phyloP scores from a whole-genome alignment of 2,797 vertebrate genomes.

The Anabas testudineus region DNA sequence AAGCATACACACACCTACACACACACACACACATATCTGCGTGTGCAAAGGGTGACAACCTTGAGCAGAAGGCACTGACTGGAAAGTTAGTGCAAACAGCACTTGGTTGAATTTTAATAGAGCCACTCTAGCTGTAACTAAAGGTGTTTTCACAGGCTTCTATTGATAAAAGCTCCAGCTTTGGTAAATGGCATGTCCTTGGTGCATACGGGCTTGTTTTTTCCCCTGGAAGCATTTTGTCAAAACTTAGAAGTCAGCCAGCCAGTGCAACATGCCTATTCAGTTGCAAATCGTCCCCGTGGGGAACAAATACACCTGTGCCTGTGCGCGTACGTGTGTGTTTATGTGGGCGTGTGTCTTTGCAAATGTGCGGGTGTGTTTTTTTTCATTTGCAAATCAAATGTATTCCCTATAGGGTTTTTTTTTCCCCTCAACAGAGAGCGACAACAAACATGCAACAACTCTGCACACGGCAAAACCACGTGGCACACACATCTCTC shows the following conservation, averaged over 20 bases:
- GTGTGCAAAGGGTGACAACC: constrained; percentile 52
- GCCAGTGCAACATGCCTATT: constrained; percentile 46
- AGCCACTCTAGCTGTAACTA: constrained; percentile 25
- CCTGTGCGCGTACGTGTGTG: constrained; percentile 12
- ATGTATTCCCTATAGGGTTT: constrained; percentile 64
- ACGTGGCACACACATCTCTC: constrained; percentile 4
- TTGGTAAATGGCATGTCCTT: constrained; percentile 55
- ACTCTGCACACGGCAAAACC: constrained; percentile 35
- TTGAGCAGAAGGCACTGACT: constrained; percentile 55
- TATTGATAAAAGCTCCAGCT: constrained; percentile 34
- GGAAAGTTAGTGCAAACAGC: constrained; percentile 64
- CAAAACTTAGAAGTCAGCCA: constrained; percentile 49
- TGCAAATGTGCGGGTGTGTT: constrained; percentile 41
- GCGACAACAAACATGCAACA: constrained; percentile 51
- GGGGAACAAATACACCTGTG: constrained; percentile 64
- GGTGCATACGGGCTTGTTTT: constrained; percentile 46
- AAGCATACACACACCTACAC: constrained; percentile 30
- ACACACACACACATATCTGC: constrained; percentile 12
- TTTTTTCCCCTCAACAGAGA: constrained; percentile 37
- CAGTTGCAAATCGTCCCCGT: constrained; percentile 64
- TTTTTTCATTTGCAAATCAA: constrained; percentile 83
- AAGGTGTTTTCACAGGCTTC: constrained; percentile 31
- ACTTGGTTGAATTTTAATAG: constrained; percentile 69
- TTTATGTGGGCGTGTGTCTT: constrained; percentile 21
- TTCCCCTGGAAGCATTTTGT: constrained; percentile 62